phyloP scores from a whole-genome alignment of 2,797 vertebrate genomes.

The Urocyon cinereoargenteus region DNA sequence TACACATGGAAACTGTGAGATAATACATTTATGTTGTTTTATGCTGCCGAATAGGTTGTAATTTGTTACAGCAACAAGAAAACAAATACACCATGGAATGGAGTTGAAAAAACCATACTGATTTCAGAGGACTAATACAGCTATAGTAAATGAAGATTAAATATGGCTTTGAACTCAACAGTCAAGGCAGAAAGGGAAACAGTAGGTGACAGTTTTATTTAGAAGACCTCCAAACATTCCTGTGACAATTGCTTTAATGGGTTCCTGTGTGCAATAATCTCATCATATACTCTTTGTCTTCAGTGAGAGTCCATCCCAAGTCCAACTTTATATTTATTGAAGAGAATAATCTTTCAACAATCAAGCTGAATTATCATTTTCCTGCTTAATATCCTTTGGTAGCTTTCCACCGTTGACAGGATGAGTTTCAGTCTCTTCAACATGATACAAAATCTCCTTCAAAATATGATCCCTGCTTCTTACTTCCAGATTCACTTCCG shows the following conservation, averaged over 20 bases:
- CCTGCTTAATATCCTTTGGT: neutral
- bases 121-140: neutral
- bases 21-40: neutral
- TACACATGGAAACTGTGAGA: neutral
- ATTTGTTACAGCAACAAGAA: neutral
- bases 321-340: neutral
- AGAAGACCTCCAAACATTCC: neutral
- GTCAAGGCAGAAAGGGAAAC: slow-evolving; percentile 3
- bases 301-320: neutral
- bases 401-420: neutral
- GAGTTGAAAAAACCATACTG: neutral
- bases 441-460: neutral
- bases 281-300: neutral
- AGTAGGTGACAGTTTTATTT: neutral
- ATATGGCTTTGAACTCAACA: slow-evolving; percentile 3
- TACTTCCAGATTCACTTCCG: neutral
- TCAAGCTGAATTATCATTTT: neutral
- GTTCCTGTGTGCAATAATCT: neutral
- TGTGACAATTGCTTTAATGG: neutral
- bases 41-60: neutral
- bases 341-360: neutral
- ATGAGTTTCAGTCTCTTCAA: neutral
- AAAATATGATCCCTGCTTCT: neutral
- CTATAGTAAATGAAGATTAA: slow-evolving; percentile 14
- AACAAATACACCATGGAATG: slow-evolving; percentile 21